Conservation (phyloP, 2,888 invertebrate species). For the Hirtodrosophila duncani region DNA sequence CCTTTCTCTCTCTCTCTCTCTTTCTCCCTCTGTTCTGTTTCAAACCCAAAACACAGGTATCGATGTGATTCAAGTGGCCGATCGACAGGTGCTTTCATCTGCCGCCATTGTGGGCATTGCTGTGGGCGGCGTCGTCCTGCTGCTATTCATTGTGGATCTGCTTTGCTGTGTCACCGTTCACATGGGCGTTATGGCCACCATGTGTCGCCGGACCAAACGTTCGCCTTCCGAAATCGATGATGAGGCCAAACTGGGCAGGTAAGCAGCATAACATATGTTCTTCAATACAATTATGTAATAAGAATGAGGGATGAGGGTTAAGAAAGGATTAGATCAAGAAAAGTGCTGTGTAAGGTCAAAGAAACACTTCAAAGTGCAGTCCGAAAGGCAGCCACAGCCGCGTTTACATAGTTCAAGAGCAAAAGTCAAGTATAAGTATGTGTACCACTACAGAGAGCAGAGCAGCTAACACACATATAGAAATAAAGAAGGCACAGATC, state of each 20-base stretch:
- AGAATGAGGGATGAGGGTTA: too few species aligned
- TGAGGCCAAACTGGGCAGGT: conserved; percentile 91
- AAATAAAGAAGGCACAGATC: too few species aligned
- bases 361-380: too few species aligned
- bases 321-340: too few species aligned
- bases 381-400: too few species aligned
- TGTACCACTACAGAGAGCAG: too few species aligned
- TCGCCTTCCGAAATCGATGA: conserved; percentile 83
- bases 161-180: conserved; percentile 86
- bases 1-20: conserved; percentile 3
- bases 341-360: too few species aligned
- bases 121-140: conserved; percentile 87
- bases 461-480: too few species aligned
- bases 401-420: too few species aligned
- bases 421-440: too few species aligned
- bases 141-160: conserved; percentile 91
- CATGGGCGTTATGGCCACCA: conserved; percentile 84
- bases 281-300: too few species aligned
- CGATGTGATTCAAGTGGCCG: conserved; percentile 76
- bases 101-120: conserved; percentile 91
- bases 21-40: not conserved
- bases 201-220: conserved; percentile 80
- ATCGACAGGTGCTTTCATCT: conserved; percentile 75
- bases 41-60: conserved; percentile 57
- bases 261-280: conserved; percentile 74